Evolutionary conservation across 2,888 invertebrate species (phyloP), one percentile per base, ranked within the genome.

Genomic region (Ectemnius cavifrons): DNA sequence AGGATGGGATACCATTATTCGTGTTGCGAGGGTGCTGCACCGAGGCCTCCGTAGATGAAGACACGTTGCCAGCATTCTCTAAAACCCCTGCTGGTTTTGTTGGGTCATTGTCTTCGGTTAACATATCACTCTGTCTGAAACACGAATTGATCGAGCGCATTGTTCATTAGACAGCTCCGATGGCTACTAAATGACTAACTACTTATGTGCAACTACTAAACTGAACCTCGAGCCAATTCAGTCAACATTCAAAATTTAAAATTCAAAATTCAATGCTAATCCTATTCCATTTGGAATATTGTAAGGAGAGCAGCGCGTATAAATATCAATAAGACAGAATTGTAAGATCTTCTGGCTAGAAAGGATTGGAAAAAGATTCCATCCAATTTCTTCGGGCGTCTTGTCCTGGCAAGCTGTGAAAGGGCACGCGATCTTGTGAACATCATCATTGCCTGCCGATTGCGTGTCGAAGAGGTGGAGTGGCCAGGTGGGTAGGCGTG

Each of bases 41-140:
- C 79, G 90, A 87, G 79, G 88, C 84, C 80, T 90, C 91, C 75
- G 90, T 89, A 67, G 90, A 90, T 74, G 91, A 90, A 76, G 90
- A 90, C 83, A 90, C 90, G 86, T 86, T 90, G 82, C 89, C 90
- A 84, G 89, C 86, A 88, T 89, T 90, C 83, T 91, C 90, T 89
- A 90, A 87, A 87, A 90, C 90, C 87, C 90, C 90, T 80, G 89
- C 89, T 82, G 89, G 89, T 88, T 91, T 91, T 62, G 90, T 90
- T 84, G 89, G 90, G 83, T 89, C 90, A 89, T 90, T 91, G 86
- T 90, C 90, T 88, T 90, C 90, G 88, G 91, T 90, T 89, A 91
- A 90, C 91, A 91, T 91, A 90, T 90, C 91, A 89, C 87, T 85
- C 85, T 80, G 81, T 79, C 89, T 90, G 84, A 61, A 89, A 83